Conservation (phyloP, 2,797 vertebrate genomes). For the Pipistrellus pipistrellus region DNA sequence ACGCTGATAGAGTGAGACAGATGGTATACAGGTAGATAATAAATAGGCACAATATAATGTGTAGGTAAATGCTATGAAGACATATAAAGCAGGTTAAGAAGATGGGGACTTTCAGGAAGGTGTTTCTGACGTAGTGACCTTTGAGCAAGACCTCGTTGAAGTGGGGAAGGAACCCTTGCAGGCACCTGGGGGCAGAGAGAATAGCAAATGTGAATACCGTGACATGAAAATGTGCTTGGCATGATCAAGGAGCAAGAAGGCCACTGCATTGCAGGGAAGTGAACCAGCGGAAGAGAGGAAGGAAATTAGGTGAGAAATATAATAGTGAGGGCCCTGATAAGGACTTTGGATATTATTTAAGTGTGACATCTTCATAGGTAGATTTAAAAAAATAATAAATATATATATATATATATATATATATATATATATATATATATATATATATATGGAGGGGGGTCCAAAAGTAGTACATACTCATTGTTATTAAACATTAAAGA, state of each 20-base stretch:
- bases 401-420: no score
- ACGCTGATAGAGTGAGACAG: background rate
- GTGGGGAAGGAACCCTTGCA: background rate
- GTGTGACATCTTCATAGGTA: background rate
- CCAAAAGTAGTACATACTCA: background rate
- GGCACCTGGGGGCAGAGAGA: background rate
- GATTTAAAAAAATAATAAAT: no score
- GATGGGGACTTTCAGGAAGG: background rate
- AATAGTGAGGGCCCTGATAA: background rate
- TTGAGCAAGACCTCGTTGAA: background rate
- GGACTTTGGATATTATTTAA: background rate
- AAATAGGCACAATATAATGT: fast-evolving
- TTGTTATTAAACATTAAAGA: background rate
- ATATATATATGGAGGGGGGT: fast-evolving
- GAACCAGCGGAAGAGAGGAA: background rate
- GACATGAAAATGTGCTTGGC: background rate
- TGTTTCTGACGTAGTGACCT: background rate
- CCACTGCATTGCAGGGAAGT: background rate
- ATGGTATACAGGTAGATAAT: background rate
- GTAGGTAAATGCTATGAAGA: background rate
- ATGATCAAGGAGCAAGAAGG: background rate
- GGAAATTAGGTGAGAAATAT: background rate
- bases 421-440: no score
- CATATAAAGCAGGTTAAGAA: background rate
- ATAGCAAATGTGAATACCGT: background rate